Conservation (phyloP, 2,113 vertebrate genomes). For the Syngnathus scovelli region DNA sequence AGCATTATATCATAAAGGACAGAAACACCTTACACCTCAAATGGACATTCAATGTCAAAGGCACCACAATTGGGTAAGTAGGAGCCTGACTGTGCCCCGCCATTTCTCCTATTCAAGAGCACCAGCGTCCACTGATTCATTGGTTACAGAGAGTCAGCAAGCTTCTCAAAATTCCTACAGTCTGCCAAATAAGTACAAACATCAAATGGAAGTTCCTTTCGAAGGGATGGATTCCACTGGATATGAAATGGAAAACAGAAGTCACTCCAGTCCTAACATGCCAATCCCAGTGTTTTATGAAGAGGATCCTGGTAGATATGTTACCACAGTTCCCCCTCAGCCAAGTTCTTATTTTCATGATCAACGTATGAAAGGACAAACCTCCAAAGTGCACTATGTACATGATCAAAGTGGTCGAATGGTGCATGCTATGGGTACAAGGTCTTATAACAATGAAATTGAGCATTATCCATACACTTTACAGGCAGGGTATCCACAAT, state of each 20-base stretch:
- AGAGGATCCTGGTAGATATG: slow-evolving; percentile 76
- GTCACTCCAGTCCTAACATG: slow-evolving; percentile 75
- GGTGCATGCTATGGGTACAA: slow-evolving; percentile 65
- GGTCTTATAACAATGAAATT: slow-evolving; percentile 64
- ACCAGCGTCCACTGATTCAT: slow-evolving; percentile 83
- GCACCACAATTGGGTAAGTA: slow-evolving; percentile 55
- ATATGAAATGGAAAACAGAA: slow-evolving; percentile 74
- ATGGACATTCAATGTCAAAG: slow-evolving; percentile 74
- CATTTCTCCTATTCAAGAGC: slow-evolving; percentile 77
- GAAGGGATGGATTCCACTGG: slow-evolving; percentile 75
- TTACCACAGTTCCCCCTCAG: slow-evolving; percentile 60
- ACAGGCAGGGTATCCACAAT: slow-evolving; percentile 64
- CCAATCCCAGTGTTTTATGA: slow-evolving; percentile 87
- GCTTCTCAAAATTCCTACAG: slow-evolving; percentile 73
- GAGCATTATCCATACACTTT: slow-evolving; percentile 63
- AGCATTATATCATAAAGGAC: slow-evolving; percentile 72
- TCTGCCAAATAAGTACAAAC: slow-evolving; percentile 72
- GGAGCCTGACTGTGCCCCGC: slow-evolving; percentile 80
- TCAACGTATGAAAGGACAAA: slow-evolving; percentile 68
- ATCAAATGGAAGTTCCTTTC: slow-evolving; percentile 68
- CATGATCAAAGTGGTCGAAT: slow-evolving; percentile 71
- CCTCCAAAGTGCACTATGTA: slow-evolving; percentile 72
- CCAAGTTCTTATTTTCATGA: slow-evolving; percentile 77
- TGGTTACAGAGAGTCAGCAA: slow-evolving; percentile 76
- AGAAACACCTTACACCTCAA: slow-evolving; percentile 60